These are phyloP conservation scores for Pyralis farinalis DNA, from an alignment of 2,888 invertebrate genomes.

Conservation along the genomic window DNA sequence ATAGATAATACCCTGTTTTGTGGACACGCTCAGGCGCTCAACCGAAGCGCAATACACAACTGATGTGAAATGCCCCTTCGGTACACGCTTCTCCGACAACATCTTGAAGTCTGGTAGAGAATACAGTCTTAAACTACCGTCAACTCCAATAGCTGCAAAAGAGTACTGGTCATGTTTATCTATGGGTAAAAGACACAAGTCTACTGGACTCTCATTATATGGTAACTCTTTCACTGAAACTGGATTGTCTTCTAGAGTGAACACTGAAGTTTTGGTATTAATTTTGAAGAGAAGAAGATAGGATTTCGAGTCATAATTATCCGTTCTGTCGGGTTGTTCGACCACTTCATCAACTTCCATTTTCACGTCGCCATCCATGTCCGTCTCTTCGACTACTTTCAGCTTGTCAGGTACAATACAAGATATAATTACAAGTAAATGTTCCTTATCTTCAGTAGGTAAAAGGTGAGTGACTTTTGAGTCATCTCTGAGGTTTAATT, in stretches of 20 bases:
- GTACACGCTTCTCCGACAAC: conserved; percentile 84
- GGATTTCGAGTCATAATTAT: conserved; percentile 51
- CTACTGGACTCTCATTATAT: conserved; percentile 84
- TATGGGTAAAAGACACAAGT: conserved; percentile 84
- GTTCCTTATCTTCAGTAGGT: conserved; percentile 85
- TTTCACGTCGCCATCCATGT: conserved; percentile 59
- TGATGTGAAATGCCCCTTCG: conserved; percentile 88
- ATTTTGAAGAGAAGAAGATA: conserved; percentile 65
- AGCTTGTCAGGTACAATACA: conserved; percentile 53
- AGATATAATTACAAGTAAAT: conserved; percentile 83
- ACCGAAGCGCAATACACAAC: conserved; percentile 93
- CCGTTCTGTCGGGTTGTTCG: conserved; percentile 41
- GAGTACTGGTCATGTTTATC: conserved; percentile 78
- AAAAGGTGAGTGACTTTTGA: conserved; percentile 83
- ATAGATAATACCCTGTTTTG: conserved; percentile 89
- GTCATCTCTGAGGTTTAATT: conserved; percentile 67
- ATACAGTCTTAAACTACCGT: conserved; percentile 87
- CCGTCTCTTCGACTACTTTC: conserved; percentile 49
- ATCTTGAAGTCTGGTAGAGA: conserved; percentile 86
- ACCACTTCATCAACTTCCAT: conserved; percentile 67
- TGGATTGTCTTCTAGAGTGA: conserved; percentile 80
- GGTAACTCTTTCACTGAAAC: conserved; percentile 82
- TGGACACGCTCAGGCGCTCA: conserved; percentile 92
- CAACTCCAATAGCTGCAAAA: conserved; percentile 87
- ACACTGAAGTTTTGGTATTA: conserved; percentile 56